Base-by-base conservation (phyloP, 2,797 vertebrate genomes). In the Microctenopoma lineatum region DNA sequence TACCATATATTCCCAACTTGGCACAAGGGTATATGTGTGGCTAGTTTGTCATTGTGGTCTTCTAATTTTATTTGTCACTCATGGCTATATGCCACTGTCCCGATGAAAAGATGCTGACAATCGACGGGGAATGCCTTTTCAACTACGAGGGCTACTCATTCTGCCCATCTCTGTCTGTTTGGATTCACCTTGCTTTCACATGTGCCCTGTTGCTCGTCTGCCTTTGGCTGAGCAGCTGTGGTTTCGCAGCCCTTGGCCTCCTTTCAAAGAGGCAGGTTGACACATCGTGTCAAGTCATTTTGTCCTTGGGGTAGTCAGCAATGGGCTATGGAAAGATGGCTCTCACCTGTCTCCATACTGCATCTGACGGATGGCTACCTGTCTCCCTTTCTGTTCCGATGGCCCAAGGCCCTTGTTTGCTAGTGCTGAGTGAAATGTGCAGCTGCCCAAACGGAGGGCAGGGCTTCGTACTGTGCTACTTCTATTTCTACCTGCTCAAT, bases 251-350 rank as follows among this genome's bases (percentile, higher is more conserved):
- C 81, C 84, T 87, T 91, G 90, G 90, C 92, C 89, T 88, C 65
- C 67, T 89, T 90, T 91, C 86, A 87, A 79, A 89, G 73, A 79
- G 81, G 59, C 73, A 60, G 81, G 90, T 87, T 92, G 92, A 92
- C 90, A 66, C 85, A 93, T 95, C 83, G 91, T 96, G 95, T 96
- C 84, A 92, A 95, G 92, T 95, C 91, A 90, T 91, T 94, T 95
- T 94, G 94, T 97, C 94, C 95, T 96, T 96, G 93, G 91, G 89
- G 92, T 90, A 90, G 86, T 89, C 88, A 90, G 93, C 90, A 90
- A 84, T 90, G 83, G 90, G 91, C 87, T 93, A 91, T 93, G 92
- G 93, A 96, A 95, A 93, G 94, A 94, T 88, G 91, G 88, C 93
- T 96, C 95, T 95, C 94, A 96, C 92, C 95, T 94, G 94, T 93